phyloP scores from a whole-genome alignment of 2,888 invertebrate genomes.

The Agonopterix subpropinquella region DNA sequence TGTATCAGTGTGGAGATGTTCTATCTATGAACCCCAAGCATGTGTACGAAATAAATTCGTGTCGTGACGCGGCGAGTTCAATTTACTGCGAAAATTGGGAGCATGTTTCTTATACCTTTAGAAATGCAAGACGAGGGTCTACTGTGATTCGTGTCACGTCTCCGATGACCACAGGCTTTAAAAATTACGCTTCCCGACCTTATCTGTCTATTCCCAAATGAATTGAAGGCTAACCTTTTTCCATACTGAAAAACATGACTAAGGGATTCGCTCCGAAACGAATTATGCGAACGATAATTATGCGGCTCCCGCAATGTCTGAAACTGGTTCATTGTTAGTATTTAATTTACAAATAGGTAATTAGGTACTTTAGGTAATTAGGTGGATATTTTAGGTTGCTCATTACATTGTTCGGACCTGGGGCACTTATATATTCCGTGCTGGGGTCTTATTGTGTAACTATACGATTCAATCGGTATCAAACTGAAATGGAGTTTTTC shows the following conservation, averaged over 20 bases:
- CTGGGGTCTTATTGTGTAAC: too few relatives aligned
- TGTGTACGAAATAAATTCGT: conserved; percentile 56
- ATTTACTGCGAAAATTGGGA: conserved; percentile 59
- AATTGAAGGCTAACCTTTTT: conserved; percentile 23
- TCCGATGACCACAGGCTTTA: conserved; percentile 39
- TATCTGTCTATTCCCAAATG: conserved; percentile 15
- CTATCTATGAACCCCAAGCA: conserved; percentile 44
- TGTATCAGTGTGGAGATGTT: conserved; percentile 30
- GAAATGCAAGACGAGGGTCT: conserved; percentile 28
- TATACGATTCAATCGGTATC: too few relatives aligned
- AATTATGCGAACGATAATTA: conserved; percentile 18
- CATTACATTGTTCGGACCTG: too few relatives aligned
- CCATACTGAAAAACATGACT: conserved; percentile 24
- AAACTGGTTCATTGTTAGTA: too few relatives aligned
- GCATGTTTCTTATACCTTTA: conserved; percentile 33
- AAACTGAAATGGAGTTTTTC: too few relatives aligned
- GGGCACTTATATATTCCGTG: too few relatives aligned
- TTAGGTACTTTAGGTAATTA: too few relatives aligned
- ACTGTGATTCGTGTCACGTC: conserved; percentile 53
- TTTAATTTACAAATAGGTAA: too few relatives aligned
- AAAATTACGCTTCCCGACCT: conserved; percentile 38
- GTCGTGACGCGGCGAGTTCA: conserved; percentile 48
- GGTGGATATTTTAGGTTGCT: too few relatives aligned
- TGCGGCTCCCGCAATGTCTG: too few relatives aligned
- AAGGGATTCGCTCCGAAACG: conserved; percentile 21